phyloP scores from a whole-genome alignment of 1,140 invertebrate genomes.

The Drosophila parvula region DNA sequence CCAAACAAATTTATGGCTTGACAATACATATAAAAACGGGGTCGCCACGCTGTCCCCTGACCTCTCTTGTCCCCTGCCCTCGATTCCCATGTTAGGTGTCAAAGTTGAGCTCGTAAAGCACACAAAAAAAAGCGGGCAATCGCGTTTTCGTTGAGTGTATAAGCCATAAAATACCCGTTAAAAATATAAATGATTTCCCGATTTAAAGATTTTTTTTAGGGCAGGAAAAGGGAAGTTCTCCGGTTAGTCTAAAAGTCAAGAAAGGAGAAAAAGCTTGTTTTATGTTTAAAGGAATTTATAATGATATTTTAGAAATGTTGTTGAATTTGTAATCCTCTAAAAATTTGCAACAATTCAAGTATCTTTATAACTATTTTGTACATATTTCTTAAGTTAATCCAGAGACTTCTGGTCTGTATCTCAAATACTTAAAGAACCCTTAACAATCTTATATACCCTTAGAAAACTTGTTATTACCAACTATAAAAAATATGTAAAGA shows the following conservation, averaged over 20 bases:
- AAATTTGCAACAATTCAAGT: too few species aligned
- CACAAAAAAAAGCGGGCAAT: constrained; percentile 12
- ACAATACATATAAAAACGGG: constrained; percentile 56
- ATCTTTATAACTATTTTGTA: background rate
- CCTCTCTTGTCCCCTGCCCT: constrained; percentile 3
- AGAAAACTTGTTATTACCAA: background rate
- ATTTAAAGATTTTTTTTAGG: background rate
- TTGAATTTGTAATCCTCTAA: too few species aligned
- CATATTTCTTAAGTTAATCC: too few species aligned
- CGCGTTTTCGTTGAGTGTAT: constrained; percentile 10
- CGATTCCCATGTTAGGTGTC: constrained; percentile 52
- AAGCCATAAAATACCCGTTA: background rate
- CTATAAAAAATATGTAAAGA: background rate
- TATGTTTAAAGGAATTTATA: background rate
- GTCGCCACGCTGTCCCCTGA: constrained; percentile 27
- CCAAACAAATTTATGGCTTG: constrained; percentile 76
- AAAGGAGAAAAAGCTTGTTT: too few species aligned
- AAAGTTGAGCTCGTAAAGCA: constrained; percentile 38
- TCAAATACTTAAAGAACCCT: background rate
- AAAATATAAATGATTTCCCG: constrained; percentile 6
- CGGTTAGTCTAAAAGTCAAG: background rate
- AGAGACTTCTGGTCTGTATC: background rate
- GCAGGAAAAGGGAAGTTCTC: background rate
- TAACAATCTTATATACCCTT: background rate
- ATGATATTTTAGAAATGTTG: too few species aligned